Conservation (phyloP, 2,888 invertebrate species). For the Auanema freiburgensis region DNA sequence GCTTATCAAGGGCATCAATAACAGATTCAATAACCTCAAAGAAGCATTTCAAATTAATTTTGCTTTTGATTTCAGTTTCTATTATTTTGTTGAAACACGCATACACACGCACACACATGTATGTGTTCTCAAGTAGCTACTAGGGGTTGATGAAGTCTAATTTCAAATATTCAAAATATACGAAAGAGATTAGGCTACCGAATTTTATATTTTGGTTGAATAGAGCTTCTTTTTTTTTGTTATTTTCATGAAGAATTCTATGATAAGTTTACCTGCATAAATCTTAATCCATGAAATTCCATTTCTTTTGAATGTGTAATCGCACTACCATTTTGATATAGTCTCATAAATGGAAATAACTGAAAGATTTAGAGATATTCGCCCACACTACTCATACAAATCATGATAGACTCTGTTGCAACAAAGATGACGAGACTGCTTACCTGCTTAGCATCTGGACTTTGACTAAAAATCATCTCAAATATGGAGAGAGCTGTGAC, state of each 20-base stretch:
- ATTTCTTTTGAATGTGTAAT: conserved; percentile 33
- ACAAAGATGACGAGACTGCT: neutral
- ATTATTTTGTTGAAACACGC: no score
- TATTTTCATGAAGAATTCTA: no score
- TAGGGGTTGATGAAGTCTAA: neutral
- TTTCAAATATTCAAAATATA: neutral
- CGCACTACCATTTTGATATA: conserved; percentile 27
- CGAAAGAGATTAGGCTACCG: neutral
- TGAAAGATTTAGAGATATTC: conserved; percentile 23
- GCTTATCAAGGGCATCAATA: conserved; percentile 44
- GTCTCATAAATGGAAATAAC: conserved; percentile 53
- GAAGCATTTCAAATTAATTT: conserved; percentile 11
- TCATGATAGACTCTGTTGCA: neutral
- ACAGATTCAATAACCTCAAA: conserved; percentile 50
- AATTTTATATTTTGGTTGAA: no score
- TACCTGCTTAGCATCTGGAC: conserved; percentile 52
- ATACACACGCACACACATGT: no score
- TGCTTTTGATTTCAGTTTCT: no score
- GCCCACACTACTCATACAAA: neutral
- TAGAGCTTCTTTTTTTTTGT: no score
- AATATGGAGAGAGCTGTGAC: conserved; percentile 47
- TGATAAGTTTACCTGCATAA: conserved; percentile 43
- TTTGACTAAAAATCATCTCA: conserved; percentile 54
- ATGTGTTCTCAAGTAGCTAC: neutral
- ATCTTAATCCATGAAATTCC: conserved; percentile 49